Evolutionary conservation across 2,113 vertebrate species (phyloP).

Genomic region (Crotalus viridis): DNA sequence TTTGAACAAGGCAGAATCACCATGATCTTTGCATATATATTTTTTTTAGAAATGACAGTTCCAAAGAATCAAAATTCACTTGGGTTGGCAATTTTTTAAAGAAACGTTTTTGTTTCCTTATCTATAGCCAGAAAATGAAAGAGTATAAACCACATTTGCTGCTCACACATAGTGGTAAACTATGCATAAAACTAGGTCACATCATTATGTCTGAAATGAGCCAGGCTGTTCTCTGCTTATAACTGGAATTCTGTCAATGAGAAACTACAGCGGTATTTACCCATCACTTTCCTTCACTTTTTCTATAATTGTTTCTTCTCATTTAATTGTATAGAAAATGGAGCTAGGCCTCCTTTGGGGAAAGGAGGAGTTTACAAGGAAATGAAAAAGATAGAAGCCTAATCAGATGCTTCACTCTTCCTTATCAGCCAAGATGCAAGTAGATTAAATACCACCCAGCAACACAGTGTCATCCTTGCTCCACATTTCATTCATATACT

Average conservation of each 20-base stretch:
- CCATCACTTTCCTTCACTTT: not conserved
- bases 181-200: not conserved
- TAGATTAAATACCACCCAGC: not conserved
- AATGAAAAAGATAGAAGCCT: not conserved
- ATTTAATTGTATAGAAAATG: not conserved
- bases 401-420: not conserved
- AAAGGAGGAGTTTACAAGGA: no score
- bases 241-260: not conserved
- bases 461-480: not conserved
- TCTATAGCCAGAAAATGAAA: not conserved
- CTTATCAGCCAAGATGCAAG: not conserved
- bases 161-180: not conserved
- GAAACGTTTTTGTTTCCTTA: not conserved
- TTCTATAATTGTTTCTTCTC: not conserved
- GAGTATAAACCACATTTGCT: not conserved
- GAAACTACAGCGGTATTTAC: not conserved
- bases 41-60: not conserved
- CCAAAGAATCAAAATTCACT: not conserved
- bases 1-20: no score
- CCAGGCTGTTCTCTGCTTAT: not conserved
- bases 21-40: no score
- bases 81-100: not conserved
- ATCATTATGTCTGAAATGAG: not conserved
- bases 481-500: not conserved
- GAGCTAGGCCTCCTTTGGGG: not conserved